These are phyloP conservation scores for Coecobrya sp. DNA, from an alignment of 2,888 invertebrate species.

Conservation along the genomic window DNA sequence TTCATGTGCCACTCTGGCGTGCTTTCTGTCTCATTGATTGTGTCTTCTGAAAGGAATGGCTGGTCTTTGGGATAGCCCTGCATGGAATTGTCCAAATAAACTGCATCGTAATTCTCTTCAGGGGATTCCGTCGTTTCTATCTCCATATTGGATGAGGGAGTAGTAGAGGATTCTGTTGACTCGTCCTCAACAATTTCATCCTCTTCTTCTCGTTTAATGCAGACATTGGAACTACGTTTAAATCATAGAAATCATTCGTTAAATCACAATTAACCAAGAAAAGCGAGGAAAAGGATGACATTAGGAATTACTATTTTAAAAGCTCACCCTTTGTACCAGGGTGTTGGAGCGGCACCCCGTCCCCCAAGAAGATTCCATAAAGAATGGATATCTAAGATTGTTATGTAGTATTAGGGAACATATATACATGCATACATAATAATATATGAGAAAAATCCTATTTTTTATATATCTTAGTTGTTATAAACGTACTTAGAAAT, in stretches of 20 bases:
- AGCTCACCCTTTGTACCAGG: conserved; percentile 89
- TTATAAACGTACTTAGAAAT: conserved; percentile 36
- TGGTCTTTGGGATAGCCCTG: conserved; percentile 54
- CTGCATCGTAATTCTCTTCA: conserved; percentile 63
- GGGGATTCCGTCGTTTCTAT: conserved; percentile 81
- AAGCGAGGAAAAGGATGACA: too few species aligned
- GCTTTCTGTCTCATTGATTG: conserved; percentile 63
- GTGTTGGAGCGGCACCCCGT: conserved; percentile 76
- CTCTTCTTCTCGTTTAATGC: conserved; percentile 90
- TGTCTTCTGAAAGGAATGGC: conserved; percentile 48
- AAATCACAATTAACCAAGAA: background rate
- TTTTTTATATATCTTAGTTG: background rate
- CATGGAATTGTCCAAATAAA: conserved; percentile 58
- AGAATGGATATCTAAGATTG: conserved; percentile 56
- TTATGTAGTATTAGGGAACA: too few species aligned
- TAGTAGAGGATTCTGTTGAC: background rate
- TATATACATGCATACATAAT: too few species aligned
- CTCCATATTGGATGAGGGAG: conserved; percentile 71
- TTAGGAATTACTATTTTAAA: too few species aligned
- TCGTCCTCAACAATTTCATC: conserved; percentile 86
- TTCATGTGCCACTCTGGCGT: conserved; percentile 83
- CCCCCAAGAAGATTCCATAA: conserved; percentile 50
- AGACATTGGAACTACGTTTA: conserved; percentile 90
- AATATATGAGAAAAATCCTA: background rate
- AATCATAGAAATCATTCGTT: conserved; percentile 18